These are phyloP conservation scores for Macrocentrus cingulum DNA, from an alignment of 1,140 invertebrate genomes.

Conservation along the genomic window DNA sequence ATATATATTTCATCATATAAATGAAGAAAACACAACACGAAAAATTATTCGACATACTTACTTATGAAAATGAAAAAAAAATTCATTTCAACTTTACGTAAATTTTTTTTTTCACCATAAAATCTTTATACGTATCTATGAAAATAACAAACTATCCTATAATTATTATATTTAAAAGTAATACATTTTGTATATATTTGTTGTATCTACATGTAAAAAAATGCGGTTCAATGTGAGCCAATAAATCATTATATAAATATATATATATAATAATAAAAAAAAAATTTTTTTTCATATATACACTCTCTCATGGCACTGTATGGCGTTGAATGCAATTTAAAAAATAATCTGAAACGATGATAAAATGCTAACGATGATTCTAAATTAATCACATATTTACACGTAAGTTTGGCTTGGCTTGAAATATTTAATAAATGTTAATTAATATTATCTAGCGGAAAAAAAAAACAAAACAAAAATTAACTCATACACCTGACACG, in stretches of 20 bases:
- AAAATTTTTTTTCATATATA: conserved; percentile 22
- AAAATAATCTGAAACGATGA: conserved; percentile 14
- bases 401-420: conserved; percentile 7
- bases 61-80: too few relatives aligned
- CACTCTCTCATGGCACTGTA: conserved; percentile 42
- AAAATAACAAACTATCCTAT: background rate
- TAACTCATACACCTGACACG: too few relatives aligned
- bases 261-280: conserved; percentile 20
- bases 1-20: background rate
- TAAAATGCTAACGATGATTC: background rate
- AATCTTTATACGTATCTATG: conserved; percentile 1
- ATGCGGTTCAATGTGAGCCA: conserved; percentile 49
- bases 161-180: too few relatives aligned
- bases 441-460: too few relatives aligned
- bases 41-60: too few relatives aligned
- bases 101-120: too few relatives aligned
- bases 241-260: conserved; percentile 23
- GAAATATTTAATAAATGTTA: background rate
- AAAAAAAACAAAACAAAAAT: too few relatives aligned
- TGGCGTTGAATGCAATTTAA: conserved; percentile 28
- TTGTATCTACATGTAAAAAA: too few relatives aligned
- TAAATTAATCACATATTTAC: conserved; percentile 4
- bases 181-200: too few relatives aligned
- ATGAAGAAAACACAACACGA: too few relatives aligned
- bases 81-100: too few relatives aligned